Conservation (phyloP, 2,797 vertebrate genomes). For the Hippocampus kuda region DNA sequence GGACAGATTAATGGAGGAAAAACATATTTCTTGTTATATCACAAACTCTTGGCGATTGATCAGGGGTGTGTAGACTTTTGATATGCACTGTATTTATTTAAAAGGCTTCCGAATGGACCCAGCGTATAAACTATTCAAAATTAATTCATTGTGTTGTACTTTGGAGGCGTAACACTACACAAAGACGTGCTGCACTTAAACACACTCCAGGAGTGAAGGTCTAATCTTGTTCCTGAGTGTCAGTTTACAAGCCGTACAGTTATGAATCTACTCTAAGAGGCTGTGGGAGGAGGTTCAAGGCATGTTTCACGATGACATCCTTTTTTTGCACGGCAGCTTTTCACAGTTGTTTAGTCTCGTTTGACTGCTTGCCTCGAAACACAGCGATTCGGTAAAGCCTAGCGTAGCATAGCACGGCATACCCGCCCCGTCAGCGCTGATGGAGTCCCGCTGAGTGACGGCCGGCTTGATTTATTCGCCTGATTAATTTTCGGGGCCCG, state of each 20-base stretch:
- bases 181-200: background rate
- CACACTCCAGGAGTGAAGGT: background rate
- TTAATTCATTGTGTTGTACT: background rate
- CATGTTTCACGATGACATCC: background rate
- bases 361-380: background rate
- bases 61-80: background rate
- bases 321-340: background rate
- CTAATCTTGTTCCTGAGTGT: background rate
- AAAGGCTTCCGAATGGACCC: no score
- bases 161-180: background rate
- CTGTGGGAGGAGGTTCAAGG: background rate
- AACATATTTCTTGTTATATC: no score
- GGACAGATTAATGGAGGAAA: no score
- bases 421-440: background rate
- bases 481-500: constrained; percentile 1
- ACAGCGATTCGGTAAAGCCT: background rate
- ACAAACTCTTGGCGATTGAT: background rate
- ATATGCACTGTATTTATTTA: no score
- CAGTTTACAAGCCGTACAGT: background rate
- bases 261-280: background rate
- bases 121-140: background rate
- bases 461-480: constrained; percentile 3
- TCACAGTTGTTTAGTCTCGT: background rate
- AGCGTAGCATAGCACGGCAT: background rate
- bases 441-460: background rate